Evolutionary conservation across 2,113 vertebrate species (phyloP).

Genomic region (Pollimyrus isidori): DNA sequence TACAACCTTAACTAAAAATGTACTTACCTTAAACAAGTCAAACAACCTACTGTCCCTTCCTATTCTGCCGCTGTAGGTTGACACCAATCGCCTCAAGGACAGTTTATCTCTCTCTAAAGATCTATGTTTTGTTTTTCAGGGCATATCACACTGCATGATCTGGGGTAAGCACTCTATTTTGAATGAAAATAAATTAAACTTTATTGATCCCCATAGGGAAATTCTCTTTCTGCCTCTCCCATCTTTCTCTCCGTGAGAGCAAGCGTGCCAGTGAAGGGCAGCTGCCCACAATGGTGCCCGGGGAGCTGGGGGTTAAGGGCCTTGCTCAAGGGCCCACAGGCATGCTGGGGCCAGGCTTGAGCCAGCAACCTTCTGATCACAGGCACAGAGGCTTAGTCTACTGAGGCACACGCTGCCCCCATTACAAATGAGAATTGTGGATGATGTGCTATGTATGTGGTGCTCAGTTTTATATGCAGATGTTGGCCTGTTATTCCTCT

Average conservation of each 20-base stretch:
- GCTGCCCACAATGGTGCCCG: background rate
- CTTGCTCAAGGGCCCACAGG: background rate
- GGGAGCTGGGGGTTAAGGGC: background rate
- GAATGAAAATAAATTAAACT: background rate
- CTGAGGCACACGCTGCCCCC: background rate
- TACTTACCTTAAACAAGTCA: background rate
- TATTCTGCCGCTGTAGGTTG: background rate
- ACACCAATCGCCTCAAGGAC: background rate
- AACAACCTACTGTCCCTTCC: background rate
- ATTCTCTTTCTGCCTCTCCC: background rate
- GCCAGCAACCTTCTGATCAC: background rate
- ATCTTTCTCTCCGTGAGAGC: background rate
- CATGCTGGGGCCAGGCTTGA: background rate
- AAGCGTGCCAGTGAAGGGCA: background rate
- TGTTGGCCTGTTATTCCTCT: background rate
- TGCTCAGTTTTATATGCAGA: background rate
- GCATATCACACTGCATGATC: conserved; percentile 44
- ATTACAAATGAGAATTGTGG: background rate
- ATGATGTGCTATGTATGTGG: background rate
- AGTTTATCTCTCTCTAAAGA: background rate
- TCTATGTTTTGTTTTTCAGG: conserved; percentile 27
- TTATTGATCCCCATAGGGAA: background rate
- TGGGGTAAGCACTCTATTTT: conserved; percentile 2
- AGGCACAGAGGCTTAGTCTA: background rate
- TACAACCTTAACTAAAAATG: background rate